phyloP scores from a whole-genome alignment of 2,113 vertebrate genomes.

The Callopanchax toddi region DNA sequence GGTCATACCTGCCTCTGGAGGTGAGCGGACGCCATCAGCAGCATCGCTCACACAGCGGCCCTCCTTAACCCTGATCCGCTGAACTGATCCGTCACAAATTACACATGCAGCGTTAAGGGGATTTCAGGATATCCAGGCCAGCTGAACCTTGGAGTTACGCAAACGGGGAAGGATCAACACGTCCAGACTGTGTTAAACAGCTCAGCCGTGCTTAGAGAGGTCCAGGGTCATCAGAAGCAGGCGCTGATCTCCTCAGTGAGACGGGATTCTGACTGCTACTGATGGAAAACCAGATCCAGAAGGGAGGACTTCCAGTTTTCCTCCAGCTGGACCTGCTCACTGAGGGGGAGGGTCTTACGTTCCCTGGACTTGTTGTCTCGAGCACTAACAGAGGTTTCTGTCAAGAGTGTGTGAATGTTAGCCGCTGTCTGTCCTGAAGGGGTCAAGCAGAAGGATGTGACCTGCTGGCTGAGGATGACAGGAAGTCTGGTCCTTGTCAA shows the following conservation, averaged over 20 bases:
- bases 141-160: too few species aligned
- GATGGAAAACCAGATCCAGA: conserved; percentile 25
- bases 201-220: too few species aligned
- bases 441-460: conserved; percentile 35
- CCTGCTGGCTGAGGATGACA: conserved; percentile 27
- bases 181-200: too few species aligned
- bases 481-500: conserved; percentile 57
- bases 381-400: conserved; percentile 27
- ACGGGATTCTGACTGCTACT: too few species aligned
- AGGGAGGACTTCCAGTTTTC: conserved; percentile 17
- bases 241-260: too few species aligned
- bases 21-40: conserved; percentile 34
- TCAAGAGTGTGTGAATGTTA: conserved; percentile 17
- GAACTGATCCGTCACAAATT: conserved; percentile 39
- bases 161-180: too few species aligned
- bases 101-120: conserved; percentile 42
- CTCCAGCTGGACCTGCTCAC: conserved; percentile 32
- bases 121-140: conserved; percentile 54
- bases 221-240: too few species aligned
- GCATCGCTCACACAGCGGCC: conserved; percentile 23
- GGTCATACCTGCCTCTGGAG: conserved; percentile 57
- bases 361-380: conserved; percentile 37
- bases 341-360: conserved; percentile 26
- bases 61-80: conserved; percentile 20
- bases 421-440: conserved; percentile 16